Base-by-base conservation (phyloP, 2,888 invertebrate species). In the Phaedon cochleariae region DNA sequence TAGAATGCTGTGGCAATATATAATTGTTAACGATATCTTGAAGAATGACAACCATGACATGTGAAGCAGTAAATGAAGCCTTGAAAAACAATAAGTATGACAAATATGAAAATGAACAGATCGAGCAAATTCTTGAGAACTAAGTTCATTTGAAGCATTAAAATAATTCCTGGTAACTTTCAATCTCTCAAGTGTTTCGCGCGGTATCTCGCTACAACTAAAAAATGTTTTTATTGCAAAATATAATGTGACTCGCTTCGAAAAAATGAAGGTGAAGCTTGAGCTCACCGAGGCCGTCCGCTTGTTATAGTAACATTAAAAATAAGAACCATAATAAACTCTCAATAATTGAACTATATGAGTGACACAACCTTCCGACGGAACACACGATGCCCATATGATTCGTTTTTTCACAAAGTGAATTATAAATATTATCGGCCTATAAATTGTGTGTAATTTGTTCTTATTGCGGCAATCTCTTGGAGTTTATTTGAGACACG, bases 381-480 rank as follows among this genome's bases (percentile, higher is more conserved):
- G 68, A 61, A 64, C 59, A 54, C 46, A 62, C 31, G 65, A 62
- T 62, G 57, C 59, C 57, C 65, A 66, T 64, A 67, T 65, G 60
- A 48, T 17, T 52, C 48, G 15, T 59, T 58, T 70, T 72, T 70
- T 70, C 65, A 64, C 65, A 57, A 59, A 66, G 71, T 65, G 73
- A 79, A 76, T 78, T 80, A 80, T 79, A 80, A 80, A 81, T 80
- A 81, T 80, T 78, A 79, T 80, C 76, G 77, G 74, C 74, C 77
- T 77, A 81, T 81, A 81, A 81, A 81, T 79, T 78, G 77, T 77
- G 67, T 69, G 76, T 80, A 81, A 81, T 80, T 80, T 78, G 78
- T 80, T 79, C 78, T 80, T 80, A 81, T 81, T 80, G 76, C 76
- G 64, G 80, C 76, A 79, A 79, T 81, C 80, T 79, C 67, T 73